phyloP scores from a whole-genome alignment of 2,888 invertebrate species.

The Tetranychus truncatus region DNA sequence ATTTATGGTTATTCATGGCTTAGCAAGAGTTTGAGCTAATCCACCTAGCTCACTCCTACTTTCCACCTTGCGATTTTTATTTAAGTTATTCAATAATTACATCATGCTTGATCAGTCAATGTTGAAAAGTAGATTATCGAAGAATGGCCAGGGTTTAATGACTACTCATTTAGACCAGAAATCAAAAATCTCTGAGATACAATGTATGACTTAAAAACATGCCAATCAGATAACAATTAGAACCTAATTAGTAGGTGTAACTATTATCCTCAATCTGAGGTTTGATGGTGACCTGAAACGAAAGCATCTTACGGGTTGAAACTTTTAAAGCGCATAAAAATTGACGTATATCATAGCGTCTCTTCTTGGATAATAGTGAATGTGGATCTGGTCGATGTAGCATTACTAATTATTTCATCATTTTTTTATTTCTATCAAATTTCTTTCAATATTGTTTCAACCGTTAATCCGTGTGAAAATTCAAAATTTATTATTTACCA shows the following conservation, averaged over 20 bases:
- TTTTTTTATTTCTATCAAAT: conserved; percentile 32
- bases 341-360: conserved; percentile 44
- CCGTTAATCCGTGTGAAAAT: conserved; percentile 62
- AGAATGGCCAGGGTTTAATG: no score
- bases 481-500: conserved; percentile 57
- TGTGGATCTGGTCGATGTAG: conserved; percentile 63
- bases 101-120: no score
- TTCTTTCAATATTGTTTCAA: conserved; percentile 34
- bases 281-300: conserved; percentile 54
- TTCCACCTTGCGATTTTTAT: no score
- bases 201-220: conserved; percentile 55
- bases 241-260: conserved; percentile 61
- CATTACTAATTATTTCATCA: conserved; percentile 31
- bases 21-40: no score
- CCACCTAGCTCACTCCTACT: no score
- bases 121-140: no score
- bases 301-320: conserved; percentile 56
- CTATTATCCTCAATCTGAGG: conserved; percentile 39
- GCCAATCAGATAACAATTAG: conserved; percentile 62
- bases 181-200: conserved; percentile 37
- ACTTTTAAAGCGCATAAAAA: conserved; percentile 55
- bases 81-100: no score
- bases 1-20: no score
- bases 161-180: no score
- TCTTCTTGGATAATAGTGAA: conserved; percentile 47